Base-by-base conservation (phyloP, 1,140 invertebrate species). In the Drosophila neocordata region DNA sequence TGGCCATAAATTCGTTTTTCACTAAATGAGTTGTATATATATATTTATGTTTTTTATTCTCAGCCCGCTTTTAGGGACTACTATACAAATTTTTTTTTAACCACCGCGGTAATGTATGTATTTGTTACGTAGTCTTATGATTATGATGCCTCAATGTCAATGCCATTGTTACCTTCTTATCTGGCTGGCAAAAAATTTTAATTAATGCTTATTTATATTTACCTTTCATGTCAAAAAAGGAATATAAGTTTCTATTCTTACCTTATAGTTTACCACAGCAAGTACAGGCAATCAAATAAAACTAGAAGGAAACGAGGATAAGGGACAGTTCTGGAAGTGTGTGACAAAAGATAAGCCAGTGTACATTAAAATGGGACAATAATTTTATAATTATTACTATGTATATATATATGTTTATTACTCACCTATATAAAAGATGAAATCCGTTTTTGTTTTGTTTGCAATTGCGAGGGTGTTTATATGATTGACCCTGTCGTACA, bases 381-480 rank as follows among this genome's bases (percentile, higher is more conserved):
- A 3, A 20, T 48, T 0, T 20, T 48, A 44, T 44, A 7, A 6
- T 20, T 2, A 2, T 20, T 20, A 7, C 27, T 20, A 4, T 41
- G n/a, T 35, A 34, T 12, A 31, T 22, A 35, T 15, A 9, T 27
- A 8, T 24, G 18, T 7, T 6, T 13, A 37, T 31, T 15, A n/a
- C 72, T 75, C 74, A 75, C 72, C 72, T 75, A 64, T 9, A 13
- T 31, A 24, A 31, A 20, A 52, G 3, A 11, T 20, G 9, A 18
- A 20, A 48, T 48, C 15, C 41, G 18, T 63, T 51, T 53, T 62
- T 4, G 27, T 38, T 65, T 7, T 18, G 15, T 44, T 31, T 18
- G 41, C 18, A 44, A 35, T 22, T 67, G 51, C 24, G 52, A 75
- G 71, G 72, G 71, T 74, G 71, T 62, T 74, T 57, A 73, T 56